Base-by-base conservation (phyloP, 2,888 invertebrate genomes). In the Protonemura montana region DNA sequence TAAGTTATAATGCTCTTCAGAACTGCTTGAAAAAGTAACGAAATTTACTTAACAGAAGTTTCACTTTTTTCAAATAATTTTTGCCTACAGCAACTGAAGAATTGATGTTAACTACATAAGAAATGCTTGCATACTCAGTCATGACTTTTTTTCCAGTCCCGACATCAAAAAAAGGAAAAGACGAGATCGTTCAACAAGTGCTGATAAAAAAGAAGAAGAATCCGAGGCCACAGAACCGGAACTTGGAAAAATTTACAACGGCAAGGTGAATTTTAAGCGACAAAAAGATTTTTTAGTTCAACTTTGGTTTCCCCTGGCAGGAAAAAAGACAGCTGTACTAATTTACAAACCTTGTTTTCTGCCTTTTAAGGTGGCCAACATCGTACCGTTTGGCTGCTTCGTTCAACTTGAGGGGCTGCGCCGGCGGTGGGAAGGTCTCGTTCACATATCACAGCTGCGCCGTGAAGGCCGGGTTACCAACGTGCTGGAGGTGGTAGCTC, bases 321-420 rank as follows among this genome's bases (percentile, higher is more conserved):
- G n/a, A n/a, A n/a, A n/a, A n/a, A n/a, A n/a, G n/a, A n/a, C n/a
- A n/a, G n/a, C n/a, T n/a, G n/a, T n/a, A n/a, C n/a, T n/a, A n/a
- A n/a, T n/a, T n/a, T n/a, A n/a, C n/a, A n/a, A n/a, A n/a, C n/a
- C n/a, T n/a, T n/a, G n/a, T n/a, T n/a, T n/a, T n/a, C n/a, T n/a
- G n/a, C n/a, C n/a, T n/a, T n/a, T n/a, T n/a, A n/a, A n/a, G 59
- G 59, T 99, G 0, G 97, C 98, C 0, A 99, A 98, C 89, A 97
- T 99, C 88, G 98, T 98, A 85, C 96, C 97, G n/a, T 99, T 99
- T 92, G 99, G 99, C 0, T 99, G 99, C 91, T 99, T 99, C 91
- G 98, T 99, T 0, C 98, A 98, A 91, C 92, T 99, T 28, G 98
- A 98, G 90, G 98, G 98, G 0, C 92, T 99, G 83, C 94, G 95